These are phyloP conservation scores for Limnothrissa miodon DNA, from an alignment of 2,113 vertebrate species.

Conservation along the genomic window DNA sequence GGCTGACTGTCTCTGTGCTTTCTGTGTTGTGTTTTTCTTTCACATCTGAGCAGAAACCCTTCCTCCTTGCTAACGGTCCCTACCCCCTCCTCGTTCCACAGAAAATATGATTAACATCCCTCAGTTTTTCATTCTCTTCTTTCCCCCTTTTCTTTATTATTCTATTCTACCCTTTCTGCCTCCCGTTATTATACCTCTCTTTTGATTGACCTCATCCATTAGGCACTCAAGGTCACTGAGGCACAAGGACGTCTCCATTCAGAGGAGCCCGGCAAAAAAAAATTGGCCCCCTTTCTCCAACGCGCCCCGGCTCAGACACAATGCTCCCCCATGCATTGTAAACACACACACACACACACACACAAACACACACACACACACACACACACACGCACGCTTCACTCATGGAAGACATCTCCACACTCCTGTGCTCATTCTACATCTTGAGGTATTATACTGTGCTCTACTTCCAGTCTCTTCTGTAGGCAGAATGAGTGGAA, in stretches of 20 bases:
- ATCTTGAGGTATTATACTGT: neutral
- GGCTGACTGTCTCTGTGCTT: neutral
- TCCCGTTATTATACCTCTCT: slow-evolving; percentile 42
- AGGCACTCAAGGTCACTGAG: slow-evolving; percentile 62
- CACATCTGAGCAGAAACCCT: neutral
- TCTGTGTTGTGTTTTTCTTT: neutral
- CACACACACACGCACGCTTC: neutral
- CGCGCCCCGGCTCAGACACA: neutral
- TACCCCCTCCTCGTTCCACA: slow-evolving; percentile 8
- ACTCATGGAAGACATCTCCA: neutral
- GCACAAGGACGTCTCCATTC: slow-evolving; percentile 58
- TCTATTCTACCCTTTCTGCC: neutral
- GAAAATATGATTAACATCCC: slow-evolving; percentile 55
- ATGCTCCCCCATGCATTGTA: neutral
- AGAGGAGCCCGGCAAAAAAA: slow-evolving; percentile 26
- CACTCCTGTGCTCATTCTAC: neutral
- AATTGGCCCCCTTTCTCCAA: slow-evolving; percentile 6
- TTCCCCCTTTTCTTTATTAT: slow-evolving; percentile 44
- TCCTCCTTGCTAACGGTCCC: neutral
- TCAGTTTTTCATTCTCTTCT: slow-evolving; percentile 53
- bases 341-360: neutral
- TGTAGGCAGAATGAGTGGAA: neutral
- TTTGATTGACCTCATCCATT: slow-evolving; percentile 61
- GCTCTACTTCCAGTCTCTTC: neutral
- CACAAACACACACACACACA: slow-evolving; percentile 1